These are phyloP conservation scores for Agrotis puta DNA, from an alignment of 2,888 invertebrate genomes.

Conservation along the genomic window DNA sequence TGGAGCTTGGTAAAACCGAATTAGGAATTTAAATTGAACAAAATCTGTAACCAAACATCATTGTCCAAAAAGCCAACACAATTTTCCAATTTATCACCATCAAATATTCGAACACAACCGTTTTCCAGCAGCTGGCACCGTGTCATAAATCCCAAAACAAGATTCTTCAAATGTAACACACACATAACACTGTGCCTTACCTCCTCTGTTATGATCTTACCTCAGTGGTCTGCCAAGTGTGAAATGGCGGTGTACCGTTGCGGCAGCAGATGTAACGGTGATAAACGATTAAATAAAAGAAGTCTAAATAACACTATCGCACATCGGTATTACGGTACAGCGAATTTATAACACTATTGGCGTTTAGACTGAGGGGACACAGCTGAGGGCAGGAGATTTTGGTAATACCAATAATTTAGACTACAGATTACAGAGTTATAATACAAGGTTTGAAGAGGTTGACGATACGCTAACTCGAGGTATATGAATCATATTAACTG, in stretches of 20 bases:
- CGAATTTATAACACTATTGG: conserved; percentile 47
- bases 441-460: too few relatives aligned
- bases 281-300: conserved; percentile 66
- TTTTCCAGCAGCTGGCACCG: conserved; percentile 40
- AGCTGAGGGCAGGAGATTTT: not conserved
- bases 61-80: not conserved
- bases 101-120: conserved; percentile 23
- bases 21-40: not conserved
- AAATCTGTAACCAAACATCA: conserved; percentile 6
- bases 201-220: conserved; percentile 56
- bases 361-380: conserved; percentile 10
- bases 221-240: conserved; percentile 68
- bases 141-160: conserved; percentile 29
- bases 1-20: not conserved
- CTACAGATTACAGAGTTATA: too few relatives aligned
- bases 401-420: not conserved
- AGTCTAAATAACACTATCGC: conserved; percentile 63
- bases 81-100: conserved; percentile 22
- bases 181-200: conserved; percentile 51
- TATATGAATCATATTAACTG: too few relatives aligned
- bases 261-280: conserved; percentile 67
- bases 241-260: conserved; percentile 71
- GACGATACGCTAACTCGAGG: too few relatives aligned
- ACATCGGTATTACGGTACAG: conserved; percentile 59
- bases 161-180: conserved; percentile 31